A percentile compares a stretch with the other conserved stretches of the same genome.
Conservation (phyloP, 1,140 invertebrate genomes). For the Drosophila biarmipes region DNA sequence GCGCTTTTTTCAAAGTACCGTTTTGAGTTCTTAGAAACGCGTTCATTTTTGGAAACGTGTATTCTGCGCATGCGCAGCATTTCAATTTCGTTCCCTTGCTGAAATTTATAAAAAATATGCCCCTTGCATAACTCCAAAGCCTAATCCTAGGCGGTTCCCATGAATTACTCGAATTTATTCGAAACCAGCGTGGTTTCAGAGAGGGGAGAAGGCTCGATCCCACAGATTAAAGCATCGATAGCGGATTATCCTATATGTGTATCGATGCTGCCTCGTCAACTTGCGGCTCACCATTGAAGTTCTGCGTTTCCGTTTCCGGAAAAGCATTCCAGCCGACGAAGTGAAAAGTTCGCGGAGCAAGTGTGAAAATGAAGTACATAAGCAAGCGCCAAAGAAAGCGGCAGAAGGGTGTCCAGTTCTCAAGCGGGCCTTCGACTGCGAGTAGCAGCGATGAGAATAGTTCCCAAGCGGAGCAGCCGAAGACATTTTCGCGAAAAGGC, state of each 20-base stretch:
- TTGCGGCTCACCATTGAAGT: neutral
- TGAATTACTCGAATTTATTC: neutral
- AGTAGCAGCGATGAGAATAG: neutral
- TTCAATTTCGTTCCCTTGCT: neutral
- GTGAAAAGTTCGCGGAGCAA: no score
- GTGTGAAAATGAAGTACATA: neutral
- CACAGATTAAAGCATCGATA: neutral
- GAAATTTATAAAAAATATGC: neutral
- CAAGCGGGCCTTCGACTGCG: no score
- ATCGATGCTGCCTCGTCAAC: neutral
- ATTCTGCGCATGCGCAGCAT: neutral
- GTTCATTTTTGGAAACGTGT: no score
- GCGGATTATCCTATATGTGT: constrained; percentile 2
- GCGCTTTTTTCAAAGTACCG: neutral
- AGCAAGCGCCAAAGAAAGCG: constrained; percentile 5
- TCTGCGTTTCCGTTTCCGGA: no score
- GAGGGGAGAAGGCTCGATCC: constrained; percentile 1
- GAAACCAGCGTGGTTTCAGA: neutral
- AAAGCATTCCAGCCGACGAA: no score
- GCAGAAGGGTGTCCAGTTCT: neutral
- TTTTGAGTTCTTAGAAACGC: neutral
- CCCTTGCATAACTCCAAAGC: no score
- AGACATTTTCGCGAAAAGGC: neutral
- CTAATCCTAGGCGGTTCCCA: neutral
- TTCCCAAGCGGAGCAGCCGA: neutral